These are phyloP conservation scores for Paradoxurus hermaphroditus DNA, from an alignment of 2,113 vertebrate species.

Conservation along the genomic window DNA sequence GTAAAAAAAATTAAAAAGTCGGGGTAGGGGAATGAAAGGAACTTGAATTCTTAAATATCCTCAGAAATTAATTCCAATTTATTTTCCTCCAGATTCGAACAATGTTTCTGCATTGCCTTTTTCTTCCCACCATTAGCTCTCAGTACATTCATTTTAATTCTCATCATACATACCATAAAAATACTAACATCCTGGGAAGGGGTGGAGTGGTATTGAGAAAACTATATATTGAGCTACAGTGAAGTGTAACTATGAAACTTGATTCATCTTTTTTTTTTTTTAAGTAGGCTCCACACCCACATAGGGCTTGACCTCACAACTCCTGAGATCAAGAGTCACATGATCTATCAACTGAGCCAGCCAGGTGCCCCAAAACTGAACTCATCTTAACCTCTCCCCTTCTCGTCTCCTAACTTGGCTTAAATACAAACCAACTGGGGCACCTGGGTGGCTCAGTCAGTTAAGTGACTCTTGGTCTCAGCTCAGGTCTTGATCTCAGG, in stretches of 20 bases:
- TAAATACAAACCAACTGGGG: not conserved
- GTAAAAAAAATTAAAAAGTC: not conserved
- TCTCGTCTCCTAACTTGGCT: not conserved
- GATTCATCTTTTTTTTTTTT: not conserved
- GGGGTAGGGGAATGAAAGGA: not conserved
- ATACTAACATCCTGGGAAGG: not conserved
- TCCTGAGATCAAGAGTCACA: not conserved
- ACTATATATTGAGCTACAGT: not conserved
- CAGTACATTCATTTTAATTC: not conserved
- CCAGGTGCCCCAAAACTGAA: not conserved
- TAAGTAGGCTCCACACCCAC: not conserved
- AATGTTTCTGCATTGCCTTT: not conserved
- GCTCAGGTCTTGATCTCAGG: too few species aligned
- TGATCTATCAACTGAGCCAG: not conserved
- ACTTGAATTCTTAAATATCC: not conserved
- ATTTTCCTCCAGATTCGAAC: not conserved
- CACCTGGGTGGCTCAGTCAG: too few species aligned
- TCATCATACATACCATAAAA: constrained; percentile 13
- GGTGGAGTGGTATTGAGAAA: not conserved
- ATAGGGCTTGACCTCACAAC: not conserved
- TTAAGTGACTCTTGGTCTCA: too few species aligned
- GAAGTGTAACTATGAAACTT: not conserved
- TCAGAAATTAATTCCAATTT: not conserved
- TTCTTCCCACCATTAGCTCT: not conserved
- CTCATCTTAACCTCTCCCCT: not conserved